Conservation (phyloP, 2,888 invertebrate species). For the Eumacrocentrus americanus region DNA sequence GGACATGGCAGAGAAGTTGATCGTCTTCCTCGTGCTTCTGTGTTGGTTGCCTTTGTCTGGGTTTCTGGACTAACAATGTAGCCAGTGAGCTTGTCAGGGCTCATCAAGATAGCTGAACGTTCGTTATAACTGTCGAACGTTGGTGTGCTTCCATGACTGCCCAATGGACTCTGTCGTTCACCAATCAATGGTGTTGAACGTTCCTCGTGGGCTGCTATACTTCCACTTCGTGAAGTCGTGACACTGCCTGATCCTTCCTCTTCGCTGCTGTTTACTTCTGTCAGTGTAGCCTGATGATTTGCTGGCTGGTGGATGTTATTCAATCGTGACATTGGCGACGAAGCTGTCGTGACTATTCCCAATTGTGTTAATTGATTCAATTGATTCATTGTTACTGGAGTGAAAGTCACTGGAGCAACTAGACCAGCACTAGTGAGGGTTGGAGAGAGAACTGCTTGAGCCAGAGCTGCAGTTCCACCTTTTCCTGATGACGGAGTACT, state of each 20-base stretch:
- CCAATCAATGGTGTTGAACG: conserved; percentile 56
- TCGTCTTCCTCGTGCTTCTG: conserved; percentile 54
- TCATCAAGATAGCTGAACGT: conserved; percentile 54
- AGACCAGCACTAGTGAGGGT: conserved; percentile 64
- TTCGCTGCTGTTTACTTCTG: conserved; percentile 54
- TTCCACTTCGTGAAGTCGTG: conserved; percentile 53
- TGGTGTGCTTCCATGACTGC: conserved; percentile 51
- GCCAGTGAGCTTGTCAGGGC: conserved; percentile 52
- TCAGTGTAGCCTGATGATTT: conserved; percentile 48
- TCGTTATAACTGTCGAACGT: conserved; percentile 53
- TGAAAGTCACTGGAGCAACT: conserved; percentile 62
- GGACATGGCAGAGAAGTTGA: conserved; percentile 55
- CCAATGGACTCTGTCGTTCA: conserved; percentile 53
- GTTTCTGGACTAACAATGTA: conserved; percentile 43
- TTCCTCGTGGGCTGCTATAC: conserved; percentile 55
- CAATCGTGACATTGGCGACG: conserved; percentile 54
- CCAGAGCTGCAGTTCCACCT: conserved; percentile 75
- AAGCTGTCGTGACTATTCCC: conserved; percentile 63
- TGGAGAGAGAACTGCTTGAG: conserved; percentile 78
- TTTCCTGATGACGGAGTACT: conserved; percentile 60
- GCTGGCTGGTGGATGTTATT: conserved; percentile 30
- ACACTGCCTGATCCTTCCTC: conserved; percentile 48
- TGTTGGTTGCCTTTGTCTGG: conserved; percentile 33
- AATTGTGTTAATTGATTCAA: conserved; percentile 66
- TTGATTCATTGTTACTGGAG: conserved; percentile 70